Conservation (phyloP, 2,888 invertebrate genomes). For the Epiblema foenella region DNA sequence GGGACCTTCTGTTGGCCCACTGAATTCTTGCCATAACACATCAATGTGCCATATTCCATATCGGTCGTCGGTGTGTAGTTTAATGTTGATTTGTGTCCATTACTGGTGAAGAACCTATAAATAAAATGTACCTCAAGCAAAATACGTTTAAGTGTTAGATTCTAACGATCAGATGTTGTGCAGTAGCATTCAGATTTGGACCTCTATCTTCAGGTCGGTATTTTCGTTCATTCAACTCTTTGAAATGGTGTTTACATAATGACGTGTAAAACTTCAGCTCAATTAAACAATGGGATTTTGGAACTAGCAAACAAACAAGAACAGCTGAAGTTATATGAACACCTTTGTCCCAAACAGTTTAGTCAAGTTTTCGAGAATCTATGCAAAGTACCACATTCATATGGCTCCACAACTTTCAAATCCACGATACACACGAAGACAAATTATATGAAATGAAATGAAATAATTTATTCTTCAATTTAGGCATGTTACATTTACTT, state of each 20-base stretch:
- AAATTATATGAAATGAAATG: too few relatives aligned
- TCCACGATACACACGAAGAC: background rate
- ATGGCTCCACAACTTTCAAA: background rate
- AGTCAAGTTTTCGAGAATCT: background rate
- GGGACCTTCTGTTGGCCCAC: conserved; percentile 94
- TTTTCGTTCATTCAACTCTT: too few relatives aligned
- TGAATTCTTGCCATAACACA: conserved; percentile 93
- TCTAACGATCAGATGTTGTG: background rate
- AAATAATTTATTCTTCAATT: too few relatives aligned
- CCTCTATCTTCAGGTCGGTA: too few relatives aligned
- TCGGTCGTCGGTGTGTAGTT: conserved; percentile 95
- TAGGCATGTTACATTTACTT: too few relatives aligned
- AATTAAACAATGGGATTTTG: too few relatives aligned
- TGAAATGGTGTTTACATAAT: too few relatives aligned
- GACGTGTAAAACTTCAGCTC: too few relatives aligned
- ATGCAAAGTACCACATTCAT: background rate
- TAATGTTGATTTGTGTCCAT: conserved; percentile 86
- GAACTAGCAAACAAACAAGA: too few relatives aligned
- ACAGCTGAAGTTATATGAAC: too few relatives aligned
- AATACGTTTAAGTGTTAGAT: background rate
- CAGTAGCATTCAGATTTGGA: background rate
- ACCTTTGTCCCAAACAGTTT: too few relatives aligned
- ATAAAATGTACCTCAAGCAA: background rate
- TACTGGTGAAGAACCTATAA: conserved; percentile 83
- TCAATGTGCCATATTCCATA: conserved; percentile 95